Evolutionary conservation across 2,888 invertebrate species (phyloP).

Genomic region (Chymomyza fuscimana): DNA sequence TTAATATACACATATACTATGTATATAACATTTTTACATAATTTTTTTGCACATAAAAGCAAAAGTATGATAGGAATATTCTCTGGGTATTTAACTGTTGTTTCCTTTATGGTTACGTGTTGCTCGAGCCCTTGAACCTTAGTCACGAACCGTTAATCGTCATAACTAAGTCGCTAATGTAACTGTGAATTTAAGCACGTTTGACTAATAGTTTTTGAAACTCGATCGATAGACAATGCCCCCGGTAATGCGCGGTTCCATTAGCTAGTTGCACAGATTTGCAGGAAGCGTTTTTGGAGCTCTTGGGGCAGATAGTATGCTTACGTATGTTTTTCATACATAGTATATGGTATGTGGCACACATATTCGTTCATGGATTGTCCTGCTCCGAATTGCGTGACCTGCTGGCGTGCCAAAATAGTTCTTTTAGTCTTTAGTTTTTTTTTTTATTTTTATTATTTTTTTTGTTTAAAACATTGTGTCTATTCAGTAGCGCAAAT

Average conservation of each 20-base stretch:
- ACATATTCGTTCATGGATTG: neutral
- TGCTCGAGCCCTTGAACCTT: constrained; percentile 52
- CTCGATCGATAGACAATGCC: constrained; percentile 1
- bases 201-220: neutral
- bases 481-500: no score
- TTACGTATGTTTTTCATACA: neutral
- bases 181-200: neutral
- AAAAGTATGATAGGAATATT: constrained; percentile 31
- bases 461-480: neutral
- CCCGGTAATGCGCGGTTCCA: neutral
- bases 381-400: neutral
- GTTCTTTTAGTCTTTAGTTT: neutral
- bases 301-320: neutral
- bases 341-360: neutral
- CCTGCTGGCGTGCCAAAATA: neutral
- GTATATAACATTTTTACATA: constrained; percentile 39
- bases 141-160: neutral
- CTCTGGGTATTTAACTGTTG: neutral
- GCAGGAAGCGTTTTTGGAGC: neutral
- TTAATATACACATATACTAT: constrained; percentile 4
- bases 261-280: constrained; percentile 4
- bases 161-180: neutral
- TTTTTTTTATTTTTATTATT: no score
- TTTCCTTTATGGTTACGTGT: constrained; percentile 31
- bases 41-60: constrained; percentile 40